Percentiles rank a stretch among this genome's conserved stretches.
phyloP scores from a whole-genome alignment of 2,888 invertebrate genomes.

The Netelia virgata region DNA sequence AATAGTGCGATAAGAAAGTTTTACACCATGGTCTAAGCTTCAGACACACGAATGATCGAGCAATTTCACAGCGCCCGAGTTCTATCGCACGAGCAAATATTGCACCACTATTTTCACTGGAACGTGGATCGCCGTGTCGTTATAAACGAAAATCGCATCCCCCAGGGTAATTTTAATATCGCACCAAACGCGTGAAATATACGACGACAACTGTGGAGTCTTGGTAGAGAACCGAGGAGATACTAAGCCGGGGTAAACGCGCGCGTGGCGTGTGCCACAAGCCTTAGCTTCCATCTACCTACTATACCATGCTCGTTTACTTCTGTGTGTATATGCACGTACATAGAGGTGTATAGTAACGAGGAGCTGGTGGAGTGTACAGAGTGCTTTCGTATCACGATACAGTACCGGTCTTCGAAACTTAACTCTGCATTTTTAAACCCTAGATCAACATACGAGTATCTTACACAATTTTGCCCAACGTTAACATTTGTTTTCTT shows the following conservation, averaged over 20 bases:
- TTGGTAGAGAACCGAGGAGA: conserved; percentile 56
- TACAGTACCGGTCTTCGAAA: conserved; percentile 32
- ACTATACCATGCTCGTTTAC: conserved; percentile 48
- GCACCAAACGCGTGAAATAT: conserved; percentile 11
- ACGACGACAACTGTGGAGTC: conserved; percentile 48
- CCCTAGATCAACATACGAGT: background rate
- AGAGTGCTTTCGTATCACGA: conserved; percentile 21
- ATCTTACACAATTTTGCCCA: too few relatives aligned
- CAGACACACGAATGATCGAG: background rate
- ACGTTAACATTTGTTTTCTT: too few relatives aligned
- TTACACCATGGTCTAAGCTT: background rate
- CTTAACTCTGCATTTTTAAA: conserved; percentile 16
- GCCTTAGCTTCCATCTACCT: conserved; percentile 52
- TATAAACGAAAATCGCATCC: background rate
- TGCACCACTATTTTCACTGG: background rate
- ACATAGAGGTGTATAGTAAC: conserved; percentile 57
- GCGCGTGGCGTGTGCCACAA: conserved; percentile 62
- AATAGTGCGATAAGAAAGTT: background rate
- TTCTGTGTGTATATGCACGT: conserved; percentile 36
- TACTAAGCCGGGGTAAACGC: conserved; percentile 66
- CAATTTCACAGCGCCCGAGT: background rate
- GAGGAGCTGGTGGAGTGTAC: conserved; percentile 54
- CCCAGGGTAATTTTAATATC: conserved; percentile 1
- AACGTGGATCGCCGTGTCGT: background rate
- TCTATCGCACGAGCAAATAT: too few relatives aligned